Evolutionary conservation across 1,140 invertebrate species (phyloP), one percentile per base, ranked within the genome.

Genomic region (Conus betulinus): DNA sequence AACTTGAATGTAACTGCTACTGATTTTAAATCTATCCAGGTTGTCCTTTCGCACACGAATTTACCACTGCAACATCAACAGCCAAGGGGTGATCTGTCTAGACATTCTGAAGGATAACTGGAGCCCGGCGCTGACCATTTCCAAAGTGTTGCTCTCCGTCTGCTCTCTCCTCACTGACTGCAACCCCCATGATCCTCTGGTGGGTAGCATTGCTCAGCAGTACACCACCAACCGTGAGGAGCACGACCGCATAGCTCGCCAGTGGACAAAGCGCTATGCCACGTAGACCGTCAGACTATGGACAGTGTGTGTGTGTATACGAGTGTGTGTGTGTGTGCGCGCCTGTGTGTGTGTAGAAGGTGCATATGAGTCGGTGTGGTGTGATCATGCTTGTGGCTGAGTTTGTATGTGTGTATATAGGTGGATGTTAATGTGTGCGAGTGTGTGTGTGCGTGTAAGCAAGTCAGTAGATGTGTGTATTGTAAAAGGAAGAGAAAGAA

Each of bases 221-320:
- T 99, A 98, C 96, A 96, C 99, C 90, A 98, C 98, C 95, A 99
- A 99, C 96, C 96, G 98, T 88, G 98, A 99, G 95, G 98, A 99
- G 95, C 98, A 99, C 94, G 99, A 99, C 96, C 97, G 98, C 95
- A 99, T 99, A 95, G 99, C 99, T 90, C 97, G 98, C 94, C 97
- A 99, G 90, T 99, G 99, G 99, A 99, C 99, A 92, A 99, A 99
- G 95, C 97, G 98, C 92, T 99, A 98, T 95, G 98, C 98, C 88
- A 98, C 98, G 82, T 91, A 83, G 81, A 55, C n/a, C 20, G 17
- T 85, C 5, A 25, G 60, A 63, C 84, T 60, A 20, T 85, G 27
- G 53, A n/a, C 8, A 55, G 82, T 57, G 84, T 85, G 55, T 60
- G 55, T n/a, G 82, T 84, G 82, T 63, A 11, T 67, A 57, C 27